These are phyloP conservation scores for Hydroisotoma schaefferi DNA, from an alignment of 2,888 invertebrate genomes.

Conservation along the genomic window DNA sequence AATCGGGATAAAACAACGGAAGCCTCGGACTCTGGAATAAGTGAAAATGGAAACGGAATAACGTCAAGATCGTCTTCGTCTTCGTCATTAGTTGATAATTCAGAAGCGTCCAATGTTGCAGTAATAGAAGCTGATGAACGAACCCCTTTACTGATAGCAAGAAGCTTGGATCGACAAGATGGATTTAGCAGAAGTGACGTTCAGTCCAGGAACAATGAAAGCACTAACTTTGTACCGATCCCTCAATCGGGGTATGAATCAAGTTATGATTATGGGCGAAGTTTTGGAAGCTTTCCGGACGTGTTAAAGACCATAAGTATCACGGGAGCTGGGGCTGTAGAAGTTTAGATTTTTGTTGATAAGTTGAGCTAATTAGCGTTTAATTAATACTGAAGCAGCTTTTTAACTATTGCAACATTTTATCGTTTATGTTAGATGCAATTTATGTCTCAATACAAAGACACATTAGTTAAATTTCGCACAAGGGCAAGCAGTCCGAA, in stretches of 20 bases:
- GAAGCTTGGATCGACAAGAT: slow-evolving; percentile 9
- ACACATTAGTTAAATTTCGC: too few species aligned
- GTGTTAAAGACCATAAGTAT: slow-evolving; percentile 46
- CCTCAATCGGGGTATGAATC: neutral
- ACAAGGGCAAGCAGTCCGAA: too few species aligned
- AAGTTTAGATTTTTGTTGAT: slow-evolving; percentile 35
- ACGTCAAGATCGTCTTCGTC: slow-evolving; percentile 31
- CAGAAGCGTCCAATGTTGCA: slow-evolving; percentile 1
- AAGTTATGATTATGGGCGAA: neutral
- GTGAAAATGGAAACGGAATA: slow-evolving; percentile 34
- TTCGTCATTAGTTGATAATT: slow-evolving; percentile 8
- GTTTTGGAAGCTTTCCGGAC: slow-evolving; percentile 41
- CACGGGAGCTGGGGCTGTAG: slow-evolving; percentile 45
- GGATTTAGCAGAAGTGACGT: neutral
- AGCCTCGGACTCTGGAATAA: slow-evolving; percentile 46
- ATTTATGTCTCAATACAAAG: too few species aligned
- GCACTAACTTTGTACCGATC: neutral
- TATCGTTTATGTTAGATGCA: too few species aligned
- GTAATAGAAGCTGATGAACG: slow-evolving; percentile 33
- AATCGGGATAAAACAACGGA: slow-evolving; percentile 22
- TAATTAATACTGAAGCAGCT: too few species aligned
- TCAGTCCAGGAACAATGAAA: neutral
- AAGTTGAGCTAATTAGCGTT: too few species aligned
- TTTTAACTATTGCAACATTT: too few species aligned
- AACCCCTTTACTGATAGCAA: slow-evolving; percentile 37